Base-by-base conservation (phyloP, 2,888 invertebrate species). In the Cylloceria caligata region DNA sequence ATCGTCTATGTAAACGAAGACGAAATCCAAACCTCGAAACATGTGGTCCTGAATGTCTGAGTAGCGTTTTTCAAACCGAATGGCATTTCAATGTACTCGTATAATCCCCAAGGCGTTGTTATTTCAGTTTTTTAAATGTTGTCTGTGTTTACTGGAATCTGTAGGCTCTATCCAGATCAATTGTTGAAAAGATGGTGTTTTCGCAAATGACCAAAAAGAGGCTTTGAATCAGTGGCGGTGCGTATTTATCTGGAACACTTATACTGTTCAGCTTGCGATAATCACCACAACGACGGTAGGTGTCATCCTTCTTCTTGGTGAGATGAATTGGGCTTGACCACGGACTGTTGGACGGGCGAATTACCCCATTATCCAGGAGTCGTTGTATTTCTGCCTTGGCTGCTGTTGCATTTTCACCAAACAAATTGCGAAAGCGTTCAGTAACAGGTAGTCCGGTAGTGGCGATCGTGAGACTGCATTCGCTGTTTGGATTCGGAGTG, bases 321-420 rank as follows among this genome's bases (percentile, higher is more conserved):
- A 89, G 67, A 73, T 89, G 90, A 0, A 93, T 79, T 1, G 91
- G 93, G 39, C 89, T 91, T 0, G 93, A 87, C 92, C 92, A 93
- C 1, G 85, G 75, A 36, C 92, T 91, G 4, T 88, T 90, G 0
- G 92, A 93, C 0, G 91, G 93, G 2, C 92, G 85, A 42, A 91
- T 90, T 6, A 93, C 92, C 0, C 92, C 93, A 34, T 87, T 78
- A 19, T 93, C 87, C 13, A 88, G 80, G 89, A 92, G 88, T 0
- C 65, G 3, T 1, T 82, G 21, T 73, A 91, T 91, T 64, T 91
- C 90, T 2, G 84, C 76, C 67, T 88, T 89, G 0, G 89, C 90
- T 9, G 85, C 86, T 1, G 62, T 30, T 21, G 90, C 88, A 9
- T 87, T 84, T 7, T 90, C 88, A 0, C 89, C 90, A 0, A 87